Base-by-base conservation (phyloP, 2,113 vertebrate genomes). In the Argyrosomus japonicus region DNA sequence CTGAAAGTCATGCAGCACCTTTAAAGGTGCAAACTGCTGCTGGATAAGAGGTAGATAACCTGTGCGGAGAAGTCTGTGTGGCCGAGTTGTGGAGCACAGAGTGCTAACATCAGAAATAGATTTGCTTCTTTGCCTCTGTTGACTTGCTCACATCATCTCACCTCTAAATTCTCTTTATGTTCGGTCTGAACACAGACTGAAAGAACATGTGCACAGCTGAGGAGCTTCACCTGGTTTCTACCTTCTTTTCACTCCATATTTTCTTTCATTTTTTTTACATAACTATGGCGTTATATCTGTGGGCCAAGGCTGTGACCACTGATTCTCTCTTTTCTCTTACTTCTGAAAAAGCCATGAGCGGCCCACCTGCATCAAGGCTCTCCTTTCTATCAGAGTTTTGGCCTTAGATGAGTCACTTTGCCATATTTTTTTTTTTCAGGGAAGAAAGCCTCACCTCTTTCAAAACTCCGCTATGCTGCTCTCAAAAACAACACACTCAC, bases 231-330 rank as follows among this genome's bases (percentile, higher is more conserved):
- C 25, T 14, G 6, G 19, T 43, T 61, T 51, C 17, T 53, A 27
- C n/a, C 8, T n/a, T 53, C 18, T 57, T 47, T 53, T 29, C 23
- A 21, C 40, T 45, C 21, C 25, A 48, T 10, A 29, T 74, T 56
- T 43, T 6, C 45, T 7, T 77, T 8, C 10, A 27, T 50, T 1
- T 51, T 58, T 58, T 81, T 88, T 82, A 84, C 47, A n/a, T 89
- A 87, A 90, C 83, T 3, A 18, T 72, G 73, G 79, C 69, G 48
- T 82, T 79, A 77, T 77, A 79, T 81, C 74, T 77, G 64, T 61
- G 82, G 83, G 75, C 80, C 79, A 77, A 84, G 75, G 79, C 75
- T 57, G 64, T 74, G 87, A 88, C 90, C 86, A 29, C 68, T 58
- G 81, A 6, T 50, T 79, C 71, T 78, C 68, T 87, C 69, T 70